Percentiles rank a stretch among this genome's conserved stretches.
Conservation (phyloP, 1,140 invertebrate species). For the Drosophila subpulchrella region DNA sequence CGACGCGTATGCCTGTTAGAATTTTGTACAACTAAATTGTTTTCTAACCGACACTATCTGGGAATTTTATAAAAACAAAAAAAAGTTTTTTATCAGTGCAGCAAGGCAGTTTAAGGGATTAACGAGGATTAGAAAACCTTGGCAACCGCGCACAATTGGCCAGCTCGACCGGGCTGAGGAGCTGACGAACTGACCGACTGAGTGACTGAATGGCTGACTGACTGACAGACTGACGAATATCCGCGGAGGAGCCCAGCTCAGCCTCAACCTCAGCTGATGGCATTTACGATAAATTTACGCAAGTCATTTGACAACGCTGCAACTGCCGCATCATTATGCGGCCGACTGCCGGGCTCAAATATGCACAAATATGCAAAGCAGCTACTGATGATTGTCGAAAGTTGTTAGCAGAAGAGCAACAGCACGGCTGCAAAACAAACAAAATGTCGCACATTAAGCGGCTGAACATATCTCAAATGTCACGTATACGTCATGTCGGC, state of each 20-base stretch:
- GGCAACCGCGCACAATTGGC: conserved; percentile 53
- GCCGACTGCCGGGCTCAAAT: conserved; percentile 41
- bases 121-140: conserved; percentile 71
- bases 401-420: conserved; percentile 42
- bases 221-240: conserved; percentile 41
- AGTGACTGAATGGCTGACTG: conserved; percentile 5
- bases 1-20: too few relatives aligned
- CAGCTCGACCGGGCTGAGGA: conserved; percentile 8
- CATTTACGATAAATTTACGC: conserved; percentile 84
- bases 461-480: conserved; percentile 79
- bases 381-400: conserved; percentile 60
- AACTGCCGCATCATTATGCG: conserved; percentile 70
- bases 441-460: conserved; percentile 81
- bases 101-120: conserved; percentile 58
- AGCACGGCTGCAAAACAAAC: conserved; percentile 59
- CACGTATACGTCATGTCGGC: conserved; percentile 78
- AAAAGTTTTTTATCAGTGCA: conserved; percentile 3
- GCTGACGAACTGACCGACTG: conserved; percentile 13
- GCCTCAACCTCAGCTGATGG: conserved; percentile 62
- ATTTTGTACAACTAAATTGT: too few relatives aligned
- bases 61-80: too few relatives aligned
- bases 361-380: conserved; percentile 69
- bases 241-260: conserved; percentile 11
- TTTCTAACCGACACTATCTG: too few relatives aligned
- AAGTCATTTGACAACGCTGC: conserved; percentile 83